Evolutionary conservation across 1,140 invertebrate genomes (phyloP), one percentile per base, ranked within the genome.

Genomic region (Theocolax elegans): DNA sequence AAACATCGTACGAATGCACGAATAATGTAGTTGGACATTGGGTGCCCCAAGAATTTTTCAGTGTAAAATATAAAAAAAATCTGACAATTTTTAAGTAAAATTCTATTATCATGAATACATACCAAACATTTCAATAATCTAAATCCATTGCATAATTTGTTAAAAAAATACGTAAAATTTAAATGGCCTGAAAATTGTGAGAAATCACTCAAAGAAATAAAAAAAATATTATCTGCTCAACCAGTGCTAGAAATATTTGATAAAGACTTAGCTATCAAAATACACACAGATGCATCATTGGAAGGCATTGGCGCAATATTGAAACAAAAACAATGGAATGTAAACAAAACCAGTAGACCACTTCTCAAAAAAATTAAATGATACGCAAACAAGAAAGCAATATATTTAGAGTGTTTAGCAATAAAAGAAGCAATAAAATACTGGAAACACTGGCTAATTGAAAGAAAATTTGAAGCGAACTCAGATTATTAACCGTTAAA

Each of bases 211-310:
- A 38, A 66, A 12, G 40, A 68, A 63, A 67, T 74, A 58, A 76
- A 73, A 62, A 35, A n/a, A 9, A 42, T 74, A 17, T 25, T 74
- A 59, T 76, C 71, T 19, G 71, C 67, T 15, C 12, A 71, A 68
- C 67, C 73, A 19, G 40, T 74, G 0, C 40, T 76, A 29, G 48
- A 15, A 72, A 79, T 81, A 15, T 74, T 78, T 68, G 69, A 76
- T 46, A 21, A 12, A 51, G 29, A 76, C 10, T 54, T 70, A 48
- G 63, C 70, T 29, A 72, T 75, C 19, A 19, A 72, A 1, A 74
- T 77, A 9, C 69, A 67, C 21, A 77, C 74, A 19, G 76, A 77
- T 42, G 72, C 76, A 21, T 56, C 44, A 19, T 3, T 62, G 38
- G 13, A 65, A 70, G 71, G 68, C 7, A 44, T 71, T 0, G 74